Base-by-base conservation (phyloP, 2,113 vertebrate genomes). In the Chauna torquata region DNA sequence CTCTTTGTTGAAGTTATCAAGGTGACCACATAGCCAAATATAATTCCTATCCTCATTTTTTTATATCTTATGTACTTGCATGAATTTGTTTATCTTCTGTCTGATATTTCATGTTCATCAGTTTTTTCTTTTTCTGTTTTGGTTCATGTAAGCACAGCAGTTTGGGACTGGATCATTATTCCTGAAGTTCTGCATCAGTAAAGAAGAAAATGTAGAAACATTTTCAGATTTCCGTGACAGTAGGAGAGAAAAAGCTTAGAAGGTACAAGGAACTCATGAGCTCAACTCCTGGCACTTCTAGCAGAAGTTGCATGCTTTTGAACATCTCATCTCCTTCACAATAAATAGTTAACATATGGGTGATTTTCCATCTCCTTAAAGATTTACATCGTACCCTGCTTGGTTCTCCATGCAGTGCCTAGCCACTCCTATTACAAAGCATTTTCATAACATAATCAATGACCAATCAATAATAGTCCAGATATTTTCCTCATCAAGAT, bases 1-100 rank as follows among this genome's bases (percentile, higher is more conserved):
- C 34, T 70, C 30, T 90, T 95, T 82, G 40, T 66, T 92, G 75
- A 87, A 68, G 49, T 92, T 91, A 86, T 59, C 81, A 72, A 89
- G 36, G 65, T 92, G 45, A 80, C 11, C 23, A 47, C 17, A 40
- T 45, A 86, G 20, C 20, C 40, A 80, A 64, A 83, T 82, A 49
- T 12, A 44, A 68, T 65, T 57, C 82, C 49, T 90, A 50, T 64
- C 22, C 45, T 82, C 1, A 17, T 66, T 75, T 76, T 78, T 75
- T 34, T 36, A 5, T 75, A 24, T 89, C 22, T 76, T 54, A 72
- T 11, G 4, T 78, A 44, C 5, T 90, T 83, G n/a, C 28, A 66
- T 90, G 13, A 68, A 50, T 86, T 82, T 93, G 7, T 81, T 92
- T 84, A 32, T 92, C 36, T 61, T 91, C 49, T 86, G 17, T 86